Evolutionary conservation across 1,140 invertebrate species (phyloP), one percentile per base, ranked within the genome.

Genomic region (Caenorhabditis tropicalis): DNA sequence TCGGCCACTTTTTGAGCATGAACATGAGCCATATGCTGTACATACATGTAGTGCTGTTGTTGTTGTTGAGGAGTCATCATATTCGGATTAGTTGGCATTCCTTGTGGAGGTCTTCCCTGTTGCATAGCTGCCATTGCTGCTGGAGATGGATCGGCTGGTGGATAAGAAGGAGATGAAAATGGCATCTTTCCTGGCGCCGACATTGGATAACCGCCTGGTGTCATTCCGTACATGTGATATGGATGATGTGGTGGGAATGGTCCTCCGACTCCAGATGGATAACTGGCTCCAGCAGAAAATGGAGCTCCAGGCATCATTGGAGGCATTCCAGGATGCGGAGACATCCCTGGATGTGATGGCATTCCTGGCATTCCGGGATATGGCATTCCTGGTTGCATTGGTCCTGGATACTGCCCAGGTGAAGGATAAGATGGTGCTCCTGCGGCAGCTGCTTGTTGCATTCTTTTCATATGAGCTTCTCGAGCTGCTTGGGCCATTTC

Each of bases 211-310:
- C 65, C 65, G 3, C 36, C n/a, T 0, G 65, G 65, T 9, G 65
- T 74, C 36, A 74, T 74, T 74, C 65, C 65, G 24, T 74, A 46
- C 33, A 74, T 74, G n/a, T n/a, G n/a, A n/a, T n/a, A n/a, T n/a
- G 58, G 58, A 36, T 33, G 58, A 10, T 74, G 33, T 43, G 65
- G 65, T 0, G 65, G 65, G 36, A 74, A 74, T 39, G 33, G 65
- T 21, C 36, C 65, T 0, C 36, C 36, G 33, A 74, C 43, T 36
- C n/a, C n/a, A n/a, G 58, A 15, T 21, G 65, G 65, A 24, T 74
- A 43, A 2, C 19, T 5, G 15, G 65, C 65, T 43, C 65, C 65
- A 33, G 65, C 65, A 46, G 65, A 74, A 31, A 74, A 74, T 24
- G 65, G 65, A 43, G 65, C 65, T 12, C 65, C 65, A 12, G 58